Evolutionary conservation across 2,888 invertebrate genomes (phyloP).

Genomic region (Buathra laborator): DNA sequence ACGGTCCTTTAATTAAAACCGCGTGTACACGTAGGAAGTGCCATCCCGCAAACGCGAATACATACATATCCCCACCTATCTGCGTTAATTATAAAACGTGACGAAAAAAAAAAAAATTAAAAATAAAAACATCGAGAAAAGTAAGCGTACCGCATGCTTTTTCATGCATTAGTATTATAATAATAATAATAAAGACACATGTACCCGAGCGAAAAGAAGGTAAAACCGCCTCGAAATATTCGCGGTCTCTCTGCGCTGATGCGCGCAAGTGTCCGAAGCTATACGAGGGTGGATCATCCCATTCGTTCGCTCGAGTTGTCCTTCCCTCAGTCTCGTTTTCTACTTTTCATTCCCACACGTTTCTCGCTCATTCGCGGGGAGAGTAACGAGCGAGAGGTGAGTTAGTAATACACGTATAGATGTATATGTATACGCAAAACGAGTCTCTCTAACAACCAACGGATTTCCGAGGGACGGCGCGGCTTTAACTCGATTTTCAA

Average conservation of each 20-base stretch:
- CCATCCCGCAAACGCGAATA: slow-evolving; percentile 21
- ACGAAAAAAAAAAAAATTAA: slow-evolving; percentile 2
- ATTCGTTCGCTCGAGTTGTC: background rate
- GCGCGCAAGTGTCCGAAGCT: slow-evolving; percentile 21
- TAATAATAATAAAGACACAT: background rate
- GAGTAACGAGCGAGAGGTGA: slow-evolving; percentile 9
- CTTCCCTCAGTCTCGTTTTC: background rate
- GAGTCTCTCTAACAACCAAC: slow-evolving; percentile 49
- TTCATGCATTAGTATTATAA: background rate
- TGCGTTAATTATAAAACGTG: slow-evolving; percentile 50
- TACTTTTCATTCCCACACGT: slow-evolving; percentile 4
- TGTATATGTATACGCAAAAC: slow-evolving; percentile 47
- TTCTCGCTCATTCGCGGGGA: slow-evolving; percentile 12
- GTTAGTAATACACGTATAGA: background rate
- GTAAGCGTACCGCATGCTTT: background rate
- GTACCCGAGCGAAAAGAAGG: background rate
- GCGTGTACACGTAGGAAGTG: slow-evolving; percentile 48
- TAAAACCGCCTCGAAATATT: background rate
- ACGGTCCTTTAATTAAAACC: slow-evolving; percentile 77
- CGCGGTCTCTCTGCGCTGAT: background rate
- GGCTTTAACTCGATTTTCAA: slow-evolving; percentile 78
- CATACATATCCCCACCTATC: background rate
- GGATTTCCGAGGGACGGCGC: slow-evolving; percentile 50
- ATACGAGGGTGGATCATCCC: slow-evolving; percentile 7
- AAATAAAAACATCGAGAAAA: background rate